phyloP scores from a whole-genome alignment of 2,113 vertebrate genomes.

The Hepsetus odoe region DNA sequence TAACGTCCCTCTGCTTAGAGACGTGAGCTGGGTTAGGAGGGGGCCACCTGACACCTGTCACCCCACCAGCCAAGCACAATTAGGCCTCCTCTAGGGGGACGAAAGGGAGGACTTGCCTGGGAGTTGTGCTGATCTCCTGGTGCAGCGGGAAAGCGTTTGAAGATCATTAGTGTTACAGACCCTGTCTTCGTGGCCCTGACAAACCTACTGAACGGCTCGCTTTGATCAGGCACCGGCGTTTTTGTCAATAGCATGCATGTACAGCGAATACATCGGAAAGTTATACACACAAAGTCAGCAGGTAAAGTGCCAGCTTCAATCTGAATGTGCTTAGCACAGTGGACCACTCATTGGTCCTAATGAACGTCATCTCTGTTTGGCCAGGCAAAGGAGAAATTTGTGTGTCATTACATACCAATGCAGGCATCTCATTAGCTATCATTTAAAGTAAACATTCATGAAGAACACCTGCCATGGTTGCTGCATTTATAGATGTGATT shows the following conservation, averaged over 20 bases:
- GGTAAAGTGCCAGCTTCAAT: slow-evolving; percentile 71
- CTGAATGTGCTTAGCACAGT: slow-evolving; percentile 52
- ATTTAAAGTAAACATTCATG: slow-evolving; percentile 16
- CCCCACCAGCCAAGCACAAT: slow-evolving; percentile 76
- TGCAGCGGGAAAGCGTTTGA: slow-evolving; percentile 77
- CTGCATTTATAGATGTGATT: no score
- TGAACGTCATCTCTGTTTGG: slow-evolving; percentile 58
- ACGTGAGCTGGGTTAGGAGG: slow-evolving; percentile 67
- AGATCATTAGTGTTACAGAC: slow-evolving; percentile 81
- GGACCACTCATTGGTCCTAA: slow-evolving; percentile 64
- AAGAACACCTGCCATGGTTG: not conserved
- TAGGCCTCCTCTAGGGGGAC: slow-evolving; percentile 70
- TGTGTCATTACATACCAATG: slow-evolving; percentile 44
- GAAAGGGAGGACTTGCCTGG: slow-evolving; percentile 70
- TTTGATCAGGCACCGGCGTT: slow-evolving; percentile 74
- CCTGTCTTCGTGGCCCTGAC: slow-evolving; percentile 78
- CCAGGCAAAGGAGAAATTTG: slow-evolving; percentile 51
- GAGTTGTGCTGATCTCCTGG: slow-evolving; percentile 73
- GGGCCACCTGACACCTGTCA: slow-evolving; percentile 79
- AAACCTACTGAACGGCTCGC: slow-evolving; percentile 71
- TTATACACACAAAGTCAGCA: slow-evolving; percentile 77
- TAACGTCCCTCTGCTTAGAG: slow-evolving; percentile 70
- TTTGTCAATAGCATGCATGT: slow-evolving; percentile 73
- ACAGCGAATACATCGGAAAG: slow-evolving; percentile 77
- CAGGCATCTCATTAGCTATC: not conserved